Base-by-base conservation (phyloP, 1,140 invertebrate species). In the Panagrolaimus sp. region DNA sequence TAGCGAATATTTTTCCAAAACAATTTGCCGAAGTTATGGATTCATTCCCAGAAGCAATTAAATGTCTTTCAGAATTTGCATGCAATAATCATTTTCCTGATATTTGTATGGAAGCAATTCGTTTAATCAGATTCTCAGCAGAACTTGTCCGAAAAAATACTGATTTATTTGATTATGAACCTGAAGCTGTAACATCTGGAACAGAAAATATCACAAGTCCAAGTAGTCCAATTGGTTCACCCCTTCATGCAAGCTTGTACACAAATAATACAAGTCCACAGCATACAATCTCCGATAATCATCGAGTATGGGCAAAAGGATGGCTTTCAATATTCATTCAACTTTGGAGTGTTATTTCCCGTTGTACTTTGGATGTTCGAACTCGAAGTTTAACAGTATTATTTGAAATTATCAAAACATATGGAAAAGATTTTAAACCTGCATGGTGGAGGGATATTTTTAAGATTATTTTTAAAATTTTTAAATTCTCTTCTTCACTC, bases 391-490 rank as follows among this genome's bases (percentile, higher is more conserved):
- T 87, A 28, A 85, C 87, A 43, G 87, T 96, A 43, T 88, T 97
- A 71, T 96, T 96, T 84, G 93, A 97, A 82, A 95, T 99, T 64
- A 93, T 98, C 10, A 99, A 99, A 86, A 97, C 92, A 0, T 93
- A 98, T 78, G 96, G 96, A 9, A 90, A 91, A 68, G 88, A 89
- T 55, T 98, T 96, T 85, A 90, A 90, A 83, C 88, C 90, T 5
- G 91, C 97, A 83, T 99, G 96, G 95, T 99, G 96, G 96, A 90
- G 90, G 83, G 96, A 99, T 86, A 85, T 98, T 32, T 99, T 99
- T 81, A 91, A 96, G 85, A 90, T 98, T 58, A 87, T 98, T n/a
- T 98, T 98, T 84, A 87, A 94, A 76, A 98, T 98, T 72, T 98
- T 99, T 86, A 95, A 98, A 84, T 96, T 97, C 82, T 95, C 96